Evolutionary conservation across 2,113 vertebrate genomes (phyloP).

Genomic region (Natator depressus): DNA sequence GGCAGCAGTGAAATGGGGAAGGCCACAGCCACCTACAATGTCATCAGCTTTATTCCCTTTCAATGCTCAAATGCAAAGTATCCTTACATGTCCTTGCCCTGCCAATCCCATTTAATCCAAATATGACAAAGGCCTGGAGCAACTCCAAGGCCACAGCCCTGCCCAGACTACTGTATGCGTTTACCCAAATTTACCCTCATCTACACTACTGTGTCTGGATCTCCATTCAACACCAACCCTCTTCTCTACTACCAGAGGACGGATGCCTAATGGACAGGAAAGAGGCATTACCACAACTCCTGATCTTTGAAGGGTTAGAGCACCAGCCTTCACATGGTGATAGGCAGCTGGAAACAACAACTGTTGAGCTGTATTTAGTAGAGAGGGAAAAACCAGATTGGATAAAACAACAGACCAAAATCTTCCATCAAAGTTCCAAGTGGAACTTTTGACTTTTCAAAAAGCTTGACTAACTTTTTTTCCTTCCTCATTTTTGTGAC

Average conservation of each 20-base stretch:
- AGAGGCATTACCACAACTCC: not conserved
- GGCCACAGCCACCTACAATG: not conserved
- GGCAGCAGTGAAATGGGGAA: not conserved
- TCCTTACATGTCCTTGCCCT: not conserved
- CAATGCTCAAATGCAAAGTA: not conserved
- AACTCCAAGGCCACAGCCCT: constrained; percentile 11
- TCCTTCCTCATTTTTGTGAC: not conserved
- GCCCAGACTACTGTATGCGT: not conserved
- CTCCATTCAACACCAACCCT: no score
- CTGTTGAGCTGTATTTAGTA: not conserved
- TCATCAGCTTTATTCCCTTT: constrained; percentile 19
- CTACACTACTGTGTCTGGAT: no score
- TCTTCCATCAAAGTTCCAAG: not conserved
- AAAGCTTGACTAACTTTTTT: not conserved
- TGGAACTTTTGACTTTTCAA: not conserved
- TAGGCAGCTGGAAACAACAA: not conserved
- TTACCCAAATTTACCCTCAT: not conserved
- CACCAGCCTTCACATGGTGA: not conserved
- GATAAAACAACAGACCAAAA: not conserved
- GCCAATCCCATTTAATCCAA: constrained; percentile 13
- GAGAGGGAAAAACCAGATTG: not conserved
- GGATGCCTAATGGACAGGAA: not conserved
- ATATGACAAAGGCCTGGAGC: constrained; percentile 3
- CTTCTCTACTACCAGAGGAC: not conserved
- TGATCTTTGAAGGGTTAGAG: not conserved